Evolutionary conservation across 1,140 invertebrate genomes (phyloP).

Genomic region (Grapholita molesta): DNA sequence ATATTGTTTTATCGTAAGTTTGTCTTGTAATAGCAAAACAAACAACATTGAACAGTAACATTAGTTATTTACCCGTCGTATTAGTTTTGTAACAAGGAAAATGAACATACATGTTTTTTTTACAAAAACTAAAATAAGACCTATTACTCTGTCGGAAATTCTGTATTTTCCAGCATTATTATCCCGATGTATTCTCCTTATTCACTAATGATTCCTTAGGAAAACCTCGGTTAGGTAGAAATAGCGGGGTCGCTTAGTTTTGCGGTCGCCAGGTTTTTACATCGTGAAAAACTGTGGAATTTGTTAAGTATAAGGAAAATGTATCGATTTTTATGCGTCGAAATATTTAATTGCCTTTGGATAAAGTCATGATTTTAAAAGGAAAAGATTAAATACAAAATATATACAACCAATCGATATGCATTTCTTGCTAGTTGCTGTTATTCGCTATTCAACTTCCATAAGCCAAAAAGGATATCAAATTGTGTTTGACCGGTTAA

Average conservation of each 20-base stretch:
- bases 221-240: slow-evolving; percentile 4
- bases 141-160: background rate
- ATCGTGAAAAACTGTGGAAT: background rate
- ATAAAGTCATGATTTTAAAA: background rate
- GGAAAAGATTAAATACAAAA: background rate
- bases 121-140: background rate
- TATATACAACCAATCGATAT: background rate
- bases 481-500: too few relatives aligned
- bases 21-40: background rate
- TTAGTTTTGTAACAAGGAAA: background rate
- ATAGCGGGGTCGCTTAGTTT: background rate
- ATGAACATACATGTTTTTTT: background rate
- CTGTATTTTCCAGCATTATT: background rate
- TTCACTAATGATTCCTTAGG: background rate
- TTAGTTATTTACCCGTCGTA: background rate
- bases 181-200: background rate
- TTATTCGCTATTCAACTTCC: too few relatives aligned
- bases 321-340: background rate
- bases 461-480: too few relatives aligned
- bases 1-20: background rate
- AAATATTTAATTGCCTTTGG: background rate
- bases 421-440: too few relatives aligned
- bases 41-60: background rate
- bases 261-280: slow-evolving; percentile 12
- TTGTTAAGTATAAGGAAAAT: background rate